phyloP scores from a whole-genome alignment of 2,888 invertebrate genomes.

The Petrophora chlorosata region DNA sequence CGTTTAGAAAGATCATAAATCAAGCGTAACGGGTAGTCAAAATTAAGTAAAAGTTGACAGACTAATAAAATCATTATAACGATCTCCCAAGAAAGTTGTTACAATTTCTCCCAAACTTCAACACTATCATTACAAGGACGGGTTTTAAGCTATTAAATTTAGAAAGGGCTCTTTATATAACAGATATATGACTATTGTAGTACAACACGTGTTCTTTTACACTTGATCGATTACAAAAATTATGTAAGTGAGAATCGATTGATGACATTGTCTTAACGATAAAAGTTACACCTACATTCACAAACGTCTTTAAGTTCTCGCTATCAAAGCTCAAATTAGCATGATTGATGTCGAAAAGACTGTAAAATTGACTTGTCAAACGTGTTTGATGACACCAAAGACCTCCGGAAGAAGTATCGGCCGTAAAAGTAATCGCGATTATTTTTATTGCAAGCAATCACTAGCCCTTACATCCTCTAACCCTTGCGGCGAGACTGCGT shows the following conservation, averaged over 20 bases:
- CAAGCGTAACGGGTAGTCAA: constrained; percentile 11
- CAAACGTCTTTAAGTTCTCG: background rate
- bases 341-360: background rate
- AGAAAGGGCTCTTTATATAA: constrained; percentile 21
- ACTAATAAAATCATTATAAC: constrained; percentile 9
- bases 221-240: constrained; percentile 22
- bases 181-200: constrained; percentile 8
- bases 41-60: constrained; percentile 22
- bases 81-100: constrained; percentile 13
- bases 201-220: constrained; percentile 3
- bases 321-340: background rate
- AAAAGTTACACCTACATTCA: too few species aligned
- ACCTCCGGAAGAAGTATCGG: constrained; percentile 35
- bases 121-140: constrained; percentile 22
- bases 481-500: constrained; percentile 39
- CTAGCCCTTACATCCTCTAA: constrained; percentile 43
- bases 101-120: constrained; percentile 23
- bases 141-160: constrained; percentile 20
- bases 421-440: constrained; percentile 40
- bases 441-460: constrained; percentile 44
- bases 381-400: constrained; percentile 12
- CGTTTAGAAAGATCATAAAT: constrained; percentile 5
- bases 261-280: constrained; percentile 7
- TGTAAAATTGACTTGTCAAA: background rate
- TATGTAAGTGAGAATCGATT: constrained; percentile 15